Base-by-base conservation (phyloP, 2,113 vertebrate species). In the Pterophyllum scalare region DNA sequence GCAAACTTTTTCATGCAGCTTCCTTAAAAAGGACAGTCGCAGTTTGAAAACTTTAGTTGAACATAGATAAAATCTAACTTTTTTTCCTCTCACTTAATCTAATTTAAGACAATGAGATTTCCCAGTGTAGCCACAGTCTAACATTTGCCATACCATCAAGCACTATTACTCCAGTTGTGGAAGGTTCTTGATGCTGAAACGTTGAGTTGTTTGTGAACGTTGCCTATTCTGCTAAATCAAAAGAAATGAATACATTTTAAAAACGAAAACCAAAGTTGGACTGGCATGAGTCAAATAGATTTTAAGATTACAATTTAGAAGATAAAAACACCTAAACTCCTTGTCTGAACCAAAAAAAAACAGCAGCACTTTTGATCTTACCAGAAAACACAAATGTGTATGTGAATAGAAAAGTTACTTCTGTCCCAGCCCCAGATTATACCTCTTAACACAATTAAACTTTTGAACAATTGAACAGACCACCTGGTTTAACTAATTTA, bases 1-100 rank as follows among this genome's bases (percentile, higher is more conserved):
- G 76, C 75, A 82, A 82, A 79, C 75, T 3, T 70, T 15, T 70
- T 67, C 20, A 10, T 75, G 20, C 56, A 26, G 17, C 79, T 82
- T 85, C 82, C 75, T 19, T 61, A 2, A 54, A 43, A 59, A 38
- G 13, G 74, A 19, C 52, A 40, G 26, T 54, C 3, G 2, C 38
- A 13, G 10, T 31, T 59, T 59, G 20, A 38, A 62, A 38, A 15
- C 3, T 49, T n/a, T 13, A n/a, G 11, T 56, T 33, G 15, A 22
- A 14, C 22, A 49, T 24, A 17, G 49, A 65, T 8, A 11, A 67
- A 67, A 67, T 67, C 17, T 43, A 38, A 7, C 12, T 49, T 52
- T 8, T 17, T 49, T 28, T 31, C 13, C 24, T 31, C 3, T 0
- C 49, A 52, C 28, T 72, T 31, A 31, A 52, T 52, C 1, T 52